Evolutionary conservation across 2,888 invertebrate genomes (phyloP).

Genomic region (Caenorhabditis sp.): DNA sequence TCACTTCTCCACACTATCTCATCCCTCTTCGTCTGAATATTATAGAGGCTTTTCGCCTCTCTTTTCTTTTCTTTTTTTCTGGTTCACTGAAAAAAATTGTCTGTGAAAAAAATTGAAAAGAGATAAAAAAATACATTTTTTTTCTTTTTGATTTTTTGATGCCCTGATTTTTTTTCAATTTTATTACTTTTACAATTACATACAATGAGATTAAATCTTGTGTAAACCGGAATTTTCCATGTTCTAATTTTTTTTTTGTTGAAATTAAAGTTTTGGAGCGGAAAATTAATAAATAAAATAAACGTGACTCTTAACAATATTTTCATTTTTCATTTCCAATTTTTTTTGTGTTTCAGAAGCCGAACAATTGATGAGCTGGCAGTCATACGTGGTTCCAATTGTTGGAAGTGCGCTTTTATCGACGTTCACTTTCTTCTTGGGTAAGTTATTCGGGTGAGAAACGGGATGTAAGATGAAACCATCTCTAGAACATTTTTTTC

Average conservation of each 20-base stretch:
- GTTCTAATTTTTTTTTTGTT: background rate
- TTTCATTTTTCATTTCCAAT: conserved; percentile 3
- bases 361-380: conserved; percentile 51
- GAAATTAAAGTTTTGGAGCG: too few relatives aligned
- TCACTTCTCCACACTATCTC: background rate
- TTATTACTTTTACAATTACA: too few relatives aligned
- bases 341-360: background rate
- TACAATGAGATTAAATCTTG: too few relatives aligned
- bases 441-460: conserved; percentile 6
- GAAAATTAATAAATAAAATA: too few relatives aligned
- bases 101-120: too few relatives aligned
- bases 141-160: too few relatives aligned
- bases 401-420: conserved; percentile 50
- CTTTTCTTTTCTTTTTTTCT: conserved; percentile 4
- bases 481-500: too few relatives aligned
- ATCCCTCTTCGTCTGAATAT: background rate
- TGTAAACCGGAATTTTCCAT: conserved; percentile 1
- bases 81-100: background rate
- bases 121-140: too few relatives aligned
- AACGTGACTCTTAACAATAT: too few relatives aligned
- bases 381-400: conserved; percentile 60
- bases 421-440: conserved; percentile 51
- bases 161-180: too few relatives aligned
- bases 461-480: background rate
- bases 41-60: too few relatives aligned